These are phyloP conservation scores for Gallinago media DNA, from an alignment of 2,113 vertebrate genomes.

Conservation along the genomic window DNA sequence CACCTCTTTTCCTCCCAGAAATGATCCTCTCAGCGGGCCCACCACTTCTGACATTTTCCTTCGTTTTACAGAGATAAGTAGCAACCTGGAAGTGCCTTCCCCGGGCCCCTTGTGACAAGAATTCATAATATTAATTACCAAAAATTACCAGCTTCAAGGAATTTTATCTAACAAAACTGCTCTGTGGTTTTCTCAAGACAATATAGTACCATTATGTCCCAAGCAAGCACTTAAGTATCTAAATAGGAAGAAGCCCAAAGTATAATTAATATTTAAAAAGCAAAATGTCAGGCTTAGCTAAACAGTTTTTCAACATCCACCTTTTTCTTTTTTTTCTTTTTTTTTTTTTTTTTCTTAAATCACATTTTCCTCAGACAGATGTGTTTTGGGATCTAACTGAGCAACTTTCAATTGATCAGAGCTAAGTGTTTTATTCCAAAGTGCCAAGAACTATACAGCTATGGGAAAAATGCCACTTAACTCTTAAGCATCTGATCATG, in stretches of 20 bases:
- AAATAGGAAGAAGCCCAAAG: constrained; percentile 73
- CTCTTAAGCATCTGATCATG: background rate
- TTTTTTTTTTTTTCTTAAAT: background rate
- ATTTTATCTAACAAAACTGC: constrained; percentile 79
- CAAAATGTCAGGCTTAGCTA: constrained; percentile 69
- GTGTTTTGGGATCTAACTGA: constrained; percentile 46
- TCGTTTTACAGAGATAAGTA: constrained; percentile 73
- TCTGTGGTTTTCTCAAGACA: constrained; percentile 74
- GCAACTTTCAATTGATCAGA: constrained; percentile 42
- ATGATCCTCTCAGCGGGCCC: constrained; percentile 52
- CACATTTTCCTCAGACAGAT: constrained; percentile 50
- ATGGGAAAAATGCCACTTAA: background rate
- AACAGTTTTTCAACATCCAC: constrained; percentile 61
- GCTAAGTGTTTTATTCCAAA: constrained; percentile 60
- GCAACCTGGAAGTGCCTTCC: constrained; percentile 64
- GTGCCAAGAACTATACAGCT: background rate
- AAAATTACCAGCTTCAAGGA: constrained; percentile 79
- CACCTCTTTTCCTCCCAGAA: constrained; percentile 63
- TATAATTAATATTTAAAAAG: constrained; percentile 79
- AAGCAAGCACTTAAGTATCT: constrained; percentile 75
- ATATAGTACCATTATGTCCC: constrained; percentile 71
- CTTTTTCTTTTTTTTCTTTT: background rate
- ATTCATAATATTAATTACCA: constrained; percentile 83
- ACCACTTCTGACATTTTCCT: constrained; percentile 79
- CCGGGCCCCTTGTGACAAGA: constrained; percentile 72